A percentile compares a stretch with the other conserved stretches of the same genome.
Conservation (phyloP, 2,113 vertebrate genomes). For the Heterotilapia buettikoferi region DNA sequence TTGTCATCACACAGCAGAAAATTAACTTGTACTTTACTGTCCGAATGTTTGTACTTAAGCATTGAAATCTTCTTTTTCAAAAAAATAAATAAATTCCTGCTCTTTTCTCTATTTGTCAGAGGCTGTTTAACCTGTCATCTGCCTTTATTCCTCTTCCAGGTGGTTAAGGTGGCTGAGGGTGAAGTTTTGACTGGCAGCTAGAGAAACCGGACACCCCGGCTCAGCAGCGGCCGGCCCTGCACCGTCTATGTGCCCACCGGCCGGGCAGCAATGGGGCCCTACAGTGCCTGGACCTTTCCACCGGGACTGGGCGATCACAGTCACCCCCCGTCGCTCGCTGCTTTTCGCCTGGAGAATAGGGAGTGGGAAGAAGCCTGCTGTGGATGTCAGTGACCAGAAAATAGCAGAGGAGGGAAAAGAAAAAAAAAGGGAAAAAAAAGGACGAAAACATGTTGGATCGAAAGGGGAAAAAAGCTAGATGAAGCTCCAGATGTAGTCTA, state of each 20-base stretch:
- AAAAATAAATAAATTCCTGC: not conserved
- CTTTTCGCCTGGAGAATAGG: conserved; percentile 52
- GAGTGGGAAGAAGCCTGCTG: conserved; percentile 58
- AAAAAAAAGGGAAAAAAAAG: not conserved
- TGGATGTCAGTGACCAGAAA: conserved; percentile 60
- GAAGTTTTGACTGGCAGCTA: conserved; percentile 68
- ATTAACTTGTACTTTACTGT: not conserved
- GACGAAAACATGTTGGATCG: conserved; percentile 24
- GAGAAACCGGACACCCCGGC: conserved; percentile 66
- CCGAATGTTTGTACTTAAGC: conserved; percentile 3
- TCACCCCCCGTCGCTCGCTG: conserved; percentile 30
- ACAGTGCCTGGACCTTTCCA: conserved; percentile 61
- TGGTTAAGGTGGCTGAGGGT: conserved; percentile 57
- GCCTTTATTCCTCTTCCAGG: conserved; percentile 44
- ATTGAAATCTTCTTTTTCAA: not conserved
- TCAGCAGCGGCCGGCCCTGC: conserved; percentile 55
- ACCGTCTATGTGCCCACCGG: conserved; percentile 63
- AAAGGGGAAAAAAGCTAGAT: not conserved
- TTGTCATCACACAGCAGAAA: not conserved
- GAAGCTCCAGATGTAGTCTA: conserved; percentile 34
- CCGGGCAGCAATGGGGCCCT: conserved; percentile 54
- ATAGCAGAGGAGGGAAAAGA: not conserved
- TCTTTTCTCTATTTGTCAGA: conserved; percentile 33
- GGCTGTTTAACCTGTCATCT: conserved; percentile 64
- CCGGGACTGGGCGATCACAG: conserved; percentile 40